Evolutionary conservation across 1,140 invertebrate species (phyloP).

Genomic region (Drosophila tani): DNA sequence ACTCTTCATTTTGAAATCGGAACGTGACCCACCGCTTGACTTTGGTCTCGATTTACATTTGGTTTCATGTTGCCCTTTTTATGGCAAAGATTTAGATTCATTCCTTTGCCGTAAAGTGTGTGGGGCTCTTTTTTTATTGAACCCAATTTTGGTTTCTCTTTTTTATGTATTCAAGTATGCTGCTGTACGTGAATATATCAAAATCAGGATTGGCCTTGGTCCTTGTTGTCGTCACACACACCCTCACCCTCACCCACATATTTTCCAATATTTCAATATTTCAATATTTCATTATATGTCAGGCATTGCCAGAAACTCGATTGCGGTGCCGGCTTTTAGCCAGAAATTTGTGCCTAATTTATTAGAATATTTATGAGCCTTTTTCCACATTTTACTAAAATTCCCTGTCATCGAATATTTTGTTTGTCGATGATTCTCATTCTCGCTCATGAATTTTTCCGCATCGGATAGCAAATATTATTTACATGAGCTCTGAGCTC

Average conservation of each 20-base stretch:
- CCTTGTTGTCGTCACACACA: not conserved
- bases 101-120: conserved; percentile 55
- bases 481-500: conserved; percentile 24
- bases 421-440: conserved; percentile 3
- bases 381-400: conserved; percentile 25
- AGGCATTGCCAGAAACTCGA: not conserved
- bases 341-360: conserved; percentile 28
- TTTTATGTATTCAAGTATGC: not conserved
- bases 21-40: conserved; percentile 40
- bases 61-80: conserved; percentile 47
- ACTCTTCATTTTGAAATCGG: conserved; percentile 52
- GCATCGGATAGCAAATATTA: conserved; percentile 33
- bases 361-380: conserved; percentile 38
- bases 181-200: conserved; percentile 1
- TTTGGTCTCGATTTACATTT: conserved; percentile 46
- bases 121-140: conserved; percentile 59
- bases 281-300: conserved; percentile 23
- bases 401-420: conserved; percentile 26
- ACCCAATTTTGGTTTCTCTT: conserved; percentile 56
- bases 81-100: conserved; percentile 43
- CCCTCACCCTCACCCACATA: not conserved
- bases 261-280: conserved; percentile 27
- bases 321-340: not conserved
- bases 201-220: conserved; percentile 14
- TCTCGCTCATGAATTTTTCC: conserved; percentile 38